phyloP scores from a whole-genome alignment of 92 coral and sea anemone genomes.

The Meandrina meandrites region DNA sequence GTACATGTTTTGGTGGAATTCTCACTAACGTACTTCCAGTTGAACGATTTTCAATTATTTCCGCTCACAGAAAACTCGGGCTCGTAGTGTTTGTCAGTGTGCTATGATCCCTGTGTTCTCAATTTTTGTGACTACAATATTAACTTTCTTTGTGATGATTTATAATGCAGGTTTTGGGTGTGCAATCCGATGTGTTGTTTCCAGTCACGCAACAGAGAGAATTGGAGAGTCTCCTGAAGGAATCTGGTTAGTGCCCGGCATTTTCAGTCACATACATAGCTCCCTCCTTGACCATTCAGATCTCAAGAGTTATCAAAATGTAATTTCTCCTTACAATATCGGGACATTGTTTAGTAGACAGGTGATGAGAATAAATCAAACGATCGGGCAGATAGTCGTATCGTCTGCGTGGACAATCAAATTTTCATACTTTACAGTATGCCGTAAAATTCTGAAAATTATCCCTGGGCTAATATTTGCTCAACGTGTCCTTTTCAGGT shows the following conservation, averaged over 20 bases:
- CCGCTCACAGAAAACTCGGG: no score
- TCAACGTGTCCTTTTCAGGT: no score
- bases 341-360: neutral
- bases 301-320: neutral
- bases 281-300: neutral
- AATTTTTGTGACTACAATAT: neutral
- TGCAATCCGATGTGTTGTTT: constrained; percentile 91
- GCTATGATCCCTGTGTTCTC: no score
- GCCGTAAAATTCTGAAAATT: no score
- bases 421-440: neutral
- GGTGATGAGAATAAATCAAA: neutral
- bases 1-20: no score
- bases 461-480: no score
- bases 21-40: no score
- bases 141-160: neutral
- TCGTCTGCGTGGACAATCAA: no score
- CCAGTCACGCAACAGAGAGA: constrained; percentile 96
- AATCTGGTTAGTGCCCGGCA: constrained; percentile 74
- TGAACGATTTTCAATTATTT: no score
- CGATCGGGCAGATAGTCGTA: neutral
- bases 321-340: neutral
- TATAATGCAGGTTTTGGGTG: constrained; percentile 82
- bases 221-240: constrained; percentile 74
- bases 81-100: no score
- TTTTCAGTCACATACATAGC: neutral